These are phyloP conservation scores for Chrysina gloriosa DNA, from an alignment of 2,888 invertebrate genomes.

Conservation along the genomic window DNA sequence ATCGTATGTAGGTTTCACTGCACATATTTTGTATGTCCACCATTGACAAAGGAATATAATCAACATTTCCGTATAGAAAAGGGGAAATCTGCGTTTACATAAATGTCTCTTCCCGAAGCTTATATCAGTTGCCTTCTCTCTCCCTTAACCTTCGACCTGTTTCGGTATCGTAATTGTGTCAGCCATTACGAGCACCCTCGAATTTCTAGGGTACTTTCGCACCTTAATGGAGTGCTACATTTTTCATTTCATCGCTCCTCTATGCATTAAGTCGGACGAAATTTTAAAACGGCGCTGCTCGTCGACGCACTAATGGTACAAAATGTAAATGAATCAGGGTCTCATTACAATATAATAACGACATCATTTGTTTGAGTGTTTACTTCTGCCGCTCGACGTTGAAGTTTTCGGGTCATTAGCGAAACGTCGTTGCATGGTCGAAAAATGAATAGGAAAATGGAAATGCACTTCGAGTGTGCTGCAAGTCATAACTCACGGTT, in stretches of 20 bases:
- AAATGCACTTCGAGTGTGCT: background rate
- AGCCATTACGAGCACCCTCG: background rate
- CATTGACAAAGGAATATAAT: too few species aligned
- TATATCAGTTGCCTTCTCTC: too few species aligned
- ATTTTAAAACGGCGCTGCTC: background rate
- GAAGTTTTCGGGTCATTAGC: constrained; percentile 28
- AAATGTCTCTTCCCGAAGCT: too few species aligned
- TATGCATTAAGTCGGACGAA: constrained; percentile 10
- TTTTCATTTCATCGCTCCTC: constrained; percentile 3
- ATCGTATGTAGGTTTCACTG: too few species aligned
- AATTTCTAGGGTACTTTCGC: background rate
- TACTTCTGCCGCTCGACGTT: constrained; percentile 17
- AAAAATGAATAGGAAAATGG: constrained; percentile 9
- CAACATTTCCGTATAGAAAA: too few species aligned
- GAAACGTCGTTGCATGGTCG: background rate
- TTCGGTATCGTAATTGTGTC: background rate
- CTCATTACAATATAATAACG: constrained; percentile 37
- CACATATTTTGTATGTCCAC: too few species aligned
- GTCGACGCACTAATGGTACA: constrained; percentile 12
- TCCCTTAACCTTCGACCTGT: background rate
- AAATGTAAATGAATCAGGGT: constrained; percentile 37
- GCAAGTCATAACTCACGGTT: background rate
- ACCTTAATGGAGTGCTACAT: constrained; percentile 20
- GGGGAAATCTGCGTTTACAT: background rate
- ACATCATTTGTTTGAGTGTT: constrained; percentile 37